Percentiles rank a stretch among this genome's conserved stretches.
These are phyloP conservation scores for Threskiornis aethiopicus DNA, from an alignment of 2,797 vertebrate species.

Conservation along the genomic window DNA sequence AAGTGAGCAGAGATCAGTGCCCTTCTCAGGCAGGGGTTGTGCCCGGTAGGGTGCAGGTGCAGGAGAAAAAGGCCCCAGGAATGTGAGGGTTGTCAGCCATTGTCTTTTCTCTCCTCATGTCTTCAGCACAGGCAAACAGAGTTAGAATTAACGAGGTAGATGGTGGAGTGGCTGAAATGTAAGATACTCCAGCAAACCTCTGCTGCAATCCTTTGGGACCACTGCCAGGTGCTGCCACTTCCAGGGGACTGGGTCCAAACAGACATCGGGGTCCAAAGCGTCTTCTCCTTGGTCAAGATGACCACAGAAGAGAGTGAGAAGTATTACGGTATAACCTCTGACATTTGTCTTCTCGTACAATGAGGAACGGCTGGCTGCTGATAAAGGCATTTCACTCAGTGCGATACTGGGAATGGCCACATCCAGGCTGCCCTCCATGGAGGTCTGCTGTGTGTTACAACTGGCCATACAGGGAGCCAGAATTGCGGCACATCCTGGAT, in stretches of 20 bases:
- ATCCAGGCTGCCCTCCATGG: not conserved
- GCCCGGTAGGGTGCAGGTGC: not conserved
- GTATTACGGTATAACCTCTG: not conserved
- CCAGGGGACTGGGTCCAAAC: not conserved
- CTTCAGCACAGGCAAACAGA: not conserved
- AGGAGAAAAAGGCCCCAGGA: not conserved
- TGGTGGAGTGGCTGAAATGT: not conserved
- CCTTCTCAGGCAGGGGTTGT: not conserved
- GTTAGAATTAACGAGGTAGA: not conserved
- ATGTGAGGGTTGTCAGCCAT: not conserved
- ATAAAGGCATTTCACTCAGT: not conserved
- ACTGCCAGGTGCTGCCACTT: not conserved
- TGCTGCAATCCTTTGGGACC: not conserved
- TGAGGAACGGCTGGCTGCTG: not conserved
- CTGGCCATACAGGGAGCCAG: not conserved
- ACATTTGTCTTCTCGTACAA: fast-evolving
- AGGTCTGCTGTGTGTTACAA: not conserved
- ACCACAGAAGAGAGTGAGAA: not conserved
- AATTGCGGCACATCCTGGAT: not conserved
- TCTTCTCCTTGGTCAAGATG: not conserved
- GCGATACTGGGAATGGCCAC: fast-evolving
- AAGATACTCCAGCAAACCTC: not conserved
- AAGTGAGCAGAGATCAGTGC: not conserved
- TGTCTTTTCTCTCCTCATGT: not conserved
- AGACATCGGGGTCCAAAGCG: not conserved